Percentiles rank a stretch among this genome's conserved stretches.
Evolutionary conservation across 2,797 vertebrate genomes (phyloP).

Genomic region (Cuniculus paca): DNA sequence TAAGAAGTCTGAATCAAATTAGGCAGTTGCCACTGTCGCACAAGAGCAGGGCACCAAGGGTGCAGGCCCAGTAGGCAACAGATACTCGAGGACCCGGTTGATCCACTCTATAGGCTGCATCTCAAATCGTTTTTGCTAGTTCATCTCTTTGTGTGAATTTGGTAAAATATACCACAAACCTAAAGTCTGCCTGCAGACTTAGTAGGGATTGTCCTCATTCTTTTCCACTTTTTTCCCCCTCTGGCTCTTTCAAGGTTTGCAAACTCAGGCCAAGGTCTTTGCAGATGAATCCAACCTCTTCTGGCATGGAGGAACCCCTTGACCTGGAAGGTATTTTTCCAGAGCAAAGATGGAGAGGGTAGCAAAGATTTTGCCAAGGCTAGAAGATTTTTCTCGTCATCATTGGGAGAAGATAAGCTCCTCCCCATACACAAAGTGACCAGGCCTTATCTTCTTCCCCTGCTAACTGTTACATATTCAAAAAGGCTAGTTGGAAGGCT

Average conservation of each 20-base stretch:
- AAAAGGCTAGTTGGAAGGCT: not conserved
- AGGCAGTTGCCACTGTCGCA: not conserved
- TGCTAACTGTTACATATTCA: not conserved
- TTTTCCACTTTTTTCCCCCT: not conserved
- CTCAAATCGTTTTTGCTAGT: constrained; percentile 28
- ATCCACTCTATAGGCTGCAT: not conserved
- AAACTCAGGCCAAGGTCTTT: not conserved
- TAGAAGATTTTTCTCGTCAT: not conserved
- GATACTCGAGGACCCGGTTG: not conserved
- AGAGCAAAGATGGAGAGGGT: not conserved
- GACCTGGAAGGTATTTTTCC: not conserved
- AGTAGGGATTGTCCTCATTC: not conserved
- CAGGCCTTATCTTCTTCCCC: not conserved
- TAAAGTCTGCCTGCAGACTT: not conserved
- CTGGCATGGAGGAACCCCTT: not conserved
- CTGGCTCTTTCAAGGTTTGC: not conserved
- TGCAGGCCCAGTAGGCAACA: not conserved
- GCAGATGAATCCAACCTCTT: not conserved
- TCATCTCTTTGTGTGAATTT: not conserved
- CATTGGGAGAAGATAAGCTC: constrained; percentile 28
- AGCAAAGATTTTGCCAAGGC: not conserved
- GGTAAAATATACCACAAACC: not conserved
- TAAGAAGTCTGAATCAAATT: constrained; percentile 48
- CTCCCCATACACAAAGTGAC: not conserved
- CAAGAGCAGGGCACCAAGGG: not conserved